Base-by-base conservation (phyloP, 2,113 vertebrate species). In the Neolamprologus caudopunctatus region DNA sequence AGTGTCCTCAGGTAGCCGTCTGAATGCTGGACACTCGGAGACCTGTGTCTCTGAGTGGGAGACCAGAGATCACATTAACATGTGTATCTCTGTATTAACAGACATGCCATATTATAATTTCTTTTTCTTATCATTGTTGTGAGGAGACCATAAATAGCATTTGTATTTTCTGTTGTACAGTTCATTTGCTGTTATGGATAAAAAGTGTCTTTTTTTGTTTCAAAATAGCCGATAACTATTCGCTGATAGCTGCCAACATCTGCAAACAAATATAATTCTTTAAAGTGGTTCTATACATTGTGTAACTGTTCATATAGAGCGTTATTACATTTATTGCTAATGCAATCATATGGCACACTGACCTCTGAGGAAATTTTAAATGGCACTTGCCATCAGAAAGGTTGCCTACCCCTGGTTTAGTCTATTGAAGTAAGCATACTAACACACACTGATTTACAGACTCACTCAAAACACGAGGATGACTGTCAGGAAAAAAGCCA, bases 91-190 rank as follows among this genome's bases (percentile, higher is more conserved):
- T 3, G 7, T 47, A 47, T 50, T 50, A 50, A 50, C 8, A 50
- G 2, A 50, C 17, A 50, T 50, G 47, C 0, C 17, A 50, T 19
- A 50, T 19, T 51, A 3, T 0, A 9, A 4, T 51, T 19, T 51
- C 0, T 51, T 51, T 51, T 51, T 3, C 17, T 51, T 51, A 51
- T 19, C 47, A 51, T 9, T 51, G 17, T 51, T 51, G 47, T 51
- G 4, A 51, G 47, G 47, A 19, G 50, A 19, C 50, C 50, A 51
- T 0, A 51, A 51, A 51, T 51, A n/a, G 50, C 17, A 3, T n/a
- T 51, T 51, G 50, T 0, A n/a, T n/a, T 51, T 51, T 51, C 50
- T n/a, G 17, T n/a, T n/a, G 50, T 51, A 1, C 50, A 51, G 17
- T 5, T 3, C 5, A 51, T 51, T 51, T 51, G 50, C 5, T 51